Evolutionary conservation across 2,797 vertebrate genomes (phyloP).

Genomic region (Pangasius larnaudii): DNA sequence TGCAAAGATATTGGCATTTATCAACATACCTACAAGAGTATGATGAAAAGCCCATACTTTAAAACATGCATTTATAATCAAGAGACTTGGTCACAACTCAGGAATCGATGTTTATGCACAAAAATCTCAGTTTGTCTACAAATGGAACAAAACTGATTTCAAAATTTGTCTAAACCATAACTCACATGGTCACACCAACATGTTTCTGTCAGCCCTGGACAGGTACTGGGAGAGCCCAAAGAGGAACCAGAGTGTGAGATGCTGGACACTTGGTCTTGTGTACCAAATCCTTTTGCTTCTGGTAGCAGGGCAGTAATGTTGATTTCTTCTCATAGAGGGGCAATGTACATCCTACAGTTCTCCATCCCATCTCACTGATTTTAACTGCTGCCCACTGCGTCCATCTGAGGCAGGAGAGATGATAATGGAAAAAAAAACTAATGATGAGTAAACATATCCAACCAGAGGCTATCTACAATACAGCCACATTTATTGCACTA

Average conservation of each 20-base stretch:
- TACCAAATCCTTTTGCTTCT: background rate
- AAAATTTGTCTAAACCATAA: background rate
- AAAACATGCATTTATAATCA: no score
- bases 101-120: no score
- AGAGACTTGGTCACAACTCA: no score
- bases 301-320: background rate
- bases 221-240: background rate
- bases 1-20: no score
- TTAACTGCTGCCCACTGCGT: background rate
- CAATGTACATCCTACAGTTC: background rate
- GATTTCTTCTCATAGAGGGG: background rate
- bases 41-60: no score
- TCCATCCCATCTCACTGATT: background rate
- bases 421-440: background rate
- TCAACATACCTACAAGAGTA: no score
- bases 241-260: background rate
- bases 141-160: no score
- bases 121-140: no score
- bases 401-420: background rate
- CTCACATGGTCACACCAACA: background rate
- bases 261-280: background rate
- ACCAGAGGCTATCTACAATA: background rate
- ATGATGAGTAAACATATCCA: background rate
- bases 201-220: background rate
- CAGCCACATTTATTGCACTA: background rate